A percentile compares a stretch with the other conserved stretches of the same genome.
Conservation (phyloP, 2,797 vertebrate genomes). For the Thaleichthys pacificus region DNA sequence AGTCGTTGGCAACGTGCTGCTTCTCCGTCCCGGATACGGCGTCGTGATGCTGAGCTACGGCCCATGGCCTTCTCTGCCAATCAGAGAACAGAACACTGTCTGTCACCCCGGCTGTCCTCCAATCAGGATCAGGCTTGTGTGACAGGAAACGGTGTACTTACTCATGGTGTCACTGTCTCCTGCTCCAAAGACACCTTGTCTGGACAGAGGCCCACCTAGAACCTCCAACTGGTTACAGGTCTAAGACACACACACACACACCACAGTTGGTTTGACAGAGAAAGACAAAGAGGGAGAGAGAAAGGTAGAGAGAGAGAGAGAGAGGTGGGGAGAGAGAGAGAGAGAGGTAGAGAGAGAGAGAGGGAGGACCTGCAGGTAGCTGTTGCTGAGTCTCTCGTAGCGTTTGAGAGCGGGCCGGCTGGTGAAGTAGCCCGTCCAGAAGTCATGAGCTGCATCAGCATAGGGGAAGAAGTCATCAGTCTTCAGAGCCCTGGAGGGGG, state of each 20-base stretch:
- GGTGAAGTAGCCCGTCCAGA: conserved; percentile 91
- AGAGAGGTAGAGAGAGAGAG: no score
- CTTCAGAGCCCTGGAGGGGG: conserved; percentile 80
- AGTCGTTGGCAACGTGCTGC: conserved; percentile 88
- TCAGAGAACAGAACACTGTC: conserved; percentile 18
- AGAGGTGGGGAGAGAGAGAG: not conserved
- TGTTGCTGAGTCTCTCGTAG: conserved; percentile 88
- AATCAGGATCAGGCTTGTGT: not conserved
- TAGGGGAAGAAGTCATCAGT: conserved; percentile 91
- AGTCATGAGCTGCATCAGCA: conserved; percentile 79
- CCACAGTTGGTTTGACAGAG: not conserved
- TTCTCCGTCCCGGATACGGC: conserved; percentile 86
- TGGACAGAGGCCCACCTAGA: conserved; percentile 68
- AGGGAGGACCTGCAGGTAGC: conserved; percentile 82
- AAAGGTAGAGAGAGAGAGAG: no score
- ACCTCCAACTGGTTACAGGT: conserved; percentile 90
- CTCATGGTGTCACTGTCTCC: conserved; percentile 81
- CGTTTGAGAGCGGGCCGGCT: conserved; percentile 88
- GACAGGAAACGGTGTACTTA: conserved; percentile 62
- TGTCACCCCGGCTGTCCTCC: not conserved
- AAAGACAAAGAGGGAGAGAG: no score
- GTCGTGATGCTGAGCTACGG: conserved; percentile 91
- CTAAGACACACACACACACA: conserved; percentile 60
- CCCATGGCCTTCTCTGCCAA: conserved; percentile 84
- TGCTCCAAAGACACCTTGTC: conserved; percentile 76